A percentile compares a stretch with the other conserved stretches of the same genome.
Evolutionary conservation across 2,113 vertebrate genomes (phyloP).

Genomic region (Cephalopterus ornatus): DNA sequence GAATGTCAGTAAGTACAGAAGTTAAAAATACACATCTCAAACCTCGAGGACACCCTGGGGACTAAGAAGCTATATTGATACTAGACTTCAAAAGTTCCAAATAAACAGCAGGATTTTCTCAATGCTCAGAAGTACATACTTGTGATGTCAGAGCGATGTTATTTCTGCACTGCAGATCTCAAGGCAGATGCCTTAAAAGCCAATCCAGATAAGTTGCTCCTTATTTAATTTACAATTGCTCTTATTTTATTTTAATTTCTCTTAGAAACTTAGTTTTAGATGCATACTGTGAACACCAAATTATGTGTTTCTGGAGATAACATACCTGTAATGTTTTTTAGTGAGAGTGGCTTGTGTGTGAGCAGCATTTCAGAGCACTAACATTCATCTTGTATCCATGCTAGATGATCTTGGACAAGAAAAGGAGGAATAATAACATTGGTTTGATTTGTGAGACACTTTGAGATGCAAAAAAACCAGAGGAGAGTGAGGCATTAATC

Average conservation of each 20-base stretch:
- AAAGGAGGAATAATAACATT: background rate
- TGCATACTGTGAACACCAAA: background rate
- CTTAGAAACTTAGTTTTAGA: background rate
- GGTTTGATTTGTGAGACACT: background rate
- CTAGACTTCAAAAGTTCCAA: slow-evolving; percentile 60
- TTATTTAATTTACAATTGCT: background rate
- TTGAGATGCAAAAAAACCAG: background rate
- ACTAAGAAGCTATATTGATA: slow-evolving; percentile 57
- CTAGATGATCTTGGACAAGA: background rate
- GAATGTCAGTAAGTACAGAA: slow-evolving; percentile 38
- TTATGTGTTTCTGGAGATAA: background rate
- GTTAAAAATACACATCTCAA: slow-evolving; percentile 61
- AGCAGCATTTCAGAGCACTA: background rate
- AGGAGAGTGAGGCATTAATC: background rate
- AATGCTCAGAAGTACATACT: slow-evolving; percentile 19
- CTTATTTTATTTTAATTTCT: background rate
- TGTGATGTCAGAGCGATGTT: slow-evolving; percentile 37
- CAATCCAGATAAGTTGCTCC: background rate
- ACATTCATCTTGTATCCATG: background rate
- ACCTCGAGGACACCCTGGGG: slow-evolving; percentile 44
- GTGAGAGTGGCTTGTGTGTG: background rate
- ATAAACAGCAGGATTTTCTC: slow-evolving; percentile 56
- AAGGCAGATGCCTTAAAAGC: background rate
- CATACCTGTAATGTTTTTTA: background rate
- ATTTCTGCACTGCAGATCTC: slow-evolving; percentile 24